Conservation (phyloP, 2,797 vertebrate species). For the Alectoris magna region DNA sequence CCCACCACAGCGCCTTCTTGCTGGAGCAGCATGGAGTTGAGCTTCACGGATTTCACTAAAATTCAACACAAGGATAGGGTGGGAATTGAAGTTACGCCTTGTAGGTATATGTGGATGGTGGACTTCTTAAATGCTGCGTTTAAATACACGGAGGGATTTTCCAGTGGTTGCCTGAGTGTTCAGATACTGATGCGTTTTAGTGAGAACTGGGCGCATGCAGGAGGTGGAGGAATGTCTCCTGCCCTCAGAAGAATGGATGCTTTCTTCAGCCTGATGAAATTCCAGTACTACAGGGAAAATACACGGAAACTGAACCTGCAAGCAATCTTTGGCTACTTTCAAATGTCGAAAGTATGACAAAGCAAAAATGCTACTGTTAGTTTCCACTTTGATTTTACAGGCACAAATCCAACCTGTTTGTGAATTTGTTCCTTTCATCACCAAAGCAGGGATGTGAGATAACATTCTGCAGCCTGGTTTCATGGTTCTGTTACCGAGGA, state of each 20-base stretch:
- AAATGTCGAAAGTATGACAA: not conserved
- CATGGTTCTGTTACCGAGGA: not conserved
- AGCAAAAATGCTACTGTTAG: slow-evolving; percentile 16
- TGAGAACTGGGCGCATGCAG: not conserved
- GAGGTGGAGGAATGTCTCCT: not conserved
- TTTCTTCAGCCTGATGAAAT: slow-evolving; percentile 10
- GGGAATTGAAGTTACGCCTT: not conserved
- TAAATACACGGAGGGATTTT: not conserved
- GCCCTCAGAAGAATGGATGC: not conserved
- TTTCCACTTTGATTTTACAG: slow-evolving; percentile 15
- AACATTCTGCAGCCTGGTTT: not conserved
- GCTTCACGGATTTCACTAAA: not conserved
- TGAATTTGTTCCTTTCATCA: slow-evolving; percentile 26
- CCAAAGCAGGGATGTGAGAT: not conserved
- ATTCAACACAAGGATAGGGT: not conserved
- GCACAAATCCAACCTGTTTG: not conserved
- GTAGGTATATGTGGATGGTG: fast-evolving
- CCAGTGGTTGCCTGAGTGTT: not conserved
- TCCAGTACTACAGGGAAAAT: not conserved
- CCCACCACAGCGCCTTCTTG: fast-evolving
- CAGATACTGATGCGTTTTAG: not conserved
- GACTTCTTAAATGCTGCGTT: not conserved
- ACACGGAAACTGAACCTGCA: not conserved
- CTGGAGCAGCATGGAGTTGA: not conserved
- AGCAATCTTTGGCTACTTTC: not conserved